Evolutionary conservation across 1,140 invertebrate species (phyloP).

Genomic region (Lysiphlebus fabarum): DNA sequence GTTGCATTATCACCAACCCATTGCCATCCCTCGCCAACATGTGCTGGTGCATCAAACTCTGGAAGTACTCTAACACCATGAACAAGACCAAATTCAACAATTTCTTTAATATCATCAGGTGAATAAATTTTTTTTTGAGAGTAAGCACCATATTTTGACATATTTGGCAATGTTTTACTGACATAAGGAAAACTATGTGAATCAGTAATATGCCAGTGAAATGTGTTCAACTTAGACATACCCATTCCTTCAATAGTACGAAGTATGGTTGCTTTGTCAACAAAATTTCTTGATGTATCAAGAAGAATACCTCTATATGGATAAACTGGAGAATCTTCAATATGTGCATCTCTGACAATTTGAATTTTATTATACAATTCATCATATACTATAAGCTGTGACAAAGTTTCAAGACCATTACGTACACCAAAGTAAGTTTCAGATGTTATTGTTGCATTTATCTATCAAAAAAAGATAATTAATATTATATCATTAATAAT

Average conservation of each 20-base stretch:
- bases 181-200: conserved; percentile 81
- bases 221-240: conserved; percentile 76
- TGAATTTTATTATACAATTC: conserved; percentile 60
- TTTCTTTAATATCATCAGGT: conserved; percentile 54
- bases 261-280: conserved; percentile 66
- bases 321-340: conserved; percentile 69
- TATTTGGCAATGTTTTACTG: conserved; percentile 64
- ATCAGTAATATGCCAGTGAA: conserved; percentile 91
- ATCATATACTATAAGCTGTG: conserved; percentile 72
- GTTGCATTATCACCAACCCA: conserved; percentile 53
- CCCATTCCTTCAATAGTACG: conserved; percentile 77
- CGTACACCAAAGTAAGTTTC: conserved; percentile 70
- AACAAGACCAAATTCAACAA: conserved; percentile 69
- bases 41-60: conserved; percentile 84
- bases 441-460: conserved; percentile 62
- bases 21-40: conserved; percentile 86
- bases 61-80: conserved; percentile 76
- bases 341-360: conserved; percentile 60
- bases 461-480: conserved; percentile 29
- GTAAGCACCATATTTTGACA: conserved; percentile 73
- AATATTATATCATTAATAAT: background rate
- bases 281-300: conserved; percentile 76
- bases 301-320: conserved; percentile 73
- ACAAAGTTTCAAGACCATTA: conserved; percentile 74
- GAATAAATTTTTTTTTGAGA: conserved; percentile 63